A percentile compares a stretch with the other conserved stretches of the same genome.
Conservation (phyloP, 2,113 vertebrate genomes). For the Glaucidium brasilianum region DNA sequence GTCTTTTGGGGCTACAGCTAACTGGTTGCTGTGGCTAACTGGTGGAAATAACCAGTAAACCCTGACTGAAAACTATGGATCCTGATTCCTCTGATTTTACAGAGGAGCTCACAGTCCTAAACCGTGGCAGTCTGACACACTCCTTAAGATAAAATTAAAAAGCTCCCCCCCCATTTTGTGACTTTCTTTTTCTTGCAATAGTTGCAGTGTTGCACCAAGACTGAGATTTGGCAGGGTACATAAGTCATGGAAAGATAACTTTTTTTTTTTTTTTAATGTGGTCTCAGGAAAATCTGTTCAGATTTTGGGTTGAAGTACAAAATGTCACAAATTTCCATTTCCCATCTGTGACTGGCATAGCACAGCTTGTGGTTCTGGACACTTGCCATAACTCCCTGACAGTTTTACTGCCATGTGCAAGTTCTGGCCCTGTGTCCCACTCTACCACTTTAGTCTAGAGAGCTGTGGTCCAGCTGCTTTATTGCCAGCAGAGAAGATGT, state of each 20-base stretch:
- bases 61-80: neutral
- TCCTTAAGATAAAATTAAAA: neutral
- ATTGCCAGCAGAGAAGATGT: neutral
- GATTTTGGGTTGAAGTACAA: conserved; percentile 19
- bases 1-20: neutral
- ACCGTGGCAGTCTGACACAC: neutral
- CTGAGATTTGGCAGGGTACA: neutral
- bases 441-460: neutral
- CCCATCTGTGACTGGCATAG: conserved; percentile 39
- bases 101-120: neutral
- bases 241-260: neutral
- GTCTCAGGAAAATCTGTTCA: conserved; percentile 2
- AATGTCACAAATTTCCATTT: conserved; percentile 32
- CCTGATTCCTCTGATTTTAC: neutral
- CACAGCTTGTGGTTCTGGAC: conserved; percentile 27
- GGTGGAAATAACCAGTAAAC: neutral
- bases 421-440: neutral
- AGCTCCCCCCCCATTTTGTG: neutral
- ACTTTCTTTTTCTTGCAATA: neutral
- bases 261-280: neutral
- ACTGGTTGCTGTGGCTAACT: neutral
- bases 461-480: neutral
- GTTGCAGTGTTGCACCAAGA: neutral
- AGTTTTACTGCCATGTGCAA: neutral
- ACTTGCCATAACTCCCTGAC: neutral